A percentile compares a stretch with the other conserved stretches of the same genome.
Conservation (phyloP, 1,140 invertebrate genomes). For the Tachypleus tridentatus region DNA sequence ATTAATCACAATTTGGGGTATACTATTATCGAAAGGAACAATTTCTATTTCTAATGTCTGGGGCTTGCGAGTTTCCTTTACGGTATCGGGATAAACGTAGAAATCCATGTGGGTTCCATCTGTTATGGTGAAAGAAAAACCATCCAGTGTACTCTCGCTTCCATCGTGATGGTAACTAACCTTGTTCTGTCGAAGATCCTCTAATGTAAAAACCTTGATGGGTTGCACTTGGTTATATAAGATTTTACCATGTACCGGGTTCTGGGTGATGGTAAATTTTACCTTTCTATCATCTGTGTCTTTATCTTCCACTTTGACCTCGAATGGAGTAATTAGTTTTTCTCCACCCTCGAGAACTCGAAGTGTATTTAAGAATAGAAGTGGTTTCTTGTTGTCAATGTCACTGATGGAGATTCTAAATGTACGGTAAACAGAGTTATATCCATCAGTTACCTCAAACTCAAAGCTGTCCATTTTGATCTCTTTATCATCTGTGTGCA, state of each 20-base stretch:
- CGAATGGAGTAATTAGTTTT: constrained; percentile 34
- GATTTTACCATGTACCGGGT: constrained; percentile 34
- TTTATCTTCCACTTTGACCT: constrained; percentile 34
- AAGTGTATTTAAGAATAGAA: constrained; percentile 30
- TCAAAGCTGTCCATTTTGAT: constrained; percentile 37
- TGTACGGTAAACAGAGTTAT: constrained; percentile 32
- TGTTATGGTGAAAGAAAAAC: constrained; percentile 31
- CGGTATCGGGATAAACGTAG: constrained; percentile 31
- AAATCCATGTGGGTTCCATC: constrained; percentile 34
- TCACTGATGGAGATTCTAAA: constrained; percentile 35
- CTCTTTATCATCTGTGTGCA: constrained; percentile 32
- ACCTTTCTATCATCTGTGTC: constrained; percentile 32
- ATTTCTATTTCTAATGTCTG: constrained; percentile 33
- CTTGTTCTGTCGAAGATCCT: constrained; percentile 30
- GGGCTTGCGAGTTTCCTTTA: constrained; percentile 26
- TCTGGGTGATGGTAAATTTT: constrained; percentile 29
- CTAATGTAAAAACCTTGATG: constrained; percentile 30
- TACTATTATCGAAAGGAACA: constrained; percentile 32
- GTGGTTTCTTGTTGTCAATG: constrained; percentile 36
- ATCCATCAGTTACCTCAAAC: constrained; percentile 37
- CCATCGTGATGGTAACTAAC: constrained; percentile 37
- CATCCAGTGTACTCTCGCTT: constrained; percentile 30
- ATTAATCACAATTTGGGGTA: constrained; percentile 31
- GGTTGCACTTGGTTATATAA: constrained; percentile 28
- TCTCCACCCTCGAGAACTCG: constrained; percentile 32